These are phyloP conservation scores for Cyclargus thomasi DNA, from an alignment of 1,140 invertebrate species.

Conservation along the genomic window DNA sequence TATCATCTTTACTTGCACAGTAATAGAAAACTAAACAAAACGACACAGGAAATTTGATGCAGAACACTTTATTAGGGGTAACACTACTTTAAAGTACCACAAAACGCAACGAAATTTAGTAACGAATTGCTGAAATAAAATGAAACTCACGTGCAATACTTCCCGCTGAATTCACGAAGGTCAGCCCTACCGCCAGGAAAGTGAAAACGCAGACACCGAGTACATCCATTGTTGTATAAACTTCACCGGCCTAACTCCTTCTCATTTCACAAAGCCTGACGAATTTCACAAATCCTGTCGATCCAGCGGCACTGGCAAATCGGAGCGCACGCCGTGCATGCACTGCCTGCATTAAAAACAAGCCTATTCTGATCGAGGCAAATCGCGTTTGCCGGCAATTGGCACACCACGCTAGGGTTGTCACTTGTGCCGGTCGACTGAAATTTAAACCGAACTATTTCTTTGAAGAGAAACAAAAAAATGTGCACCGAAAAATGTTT, in stretches of 20 bases:
- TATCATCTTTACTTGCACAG: too few species aligned
- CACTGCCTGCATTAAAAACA: slow-evolving; percentile 40
- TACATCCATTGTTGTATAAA: slow-evolving; percentile 12
- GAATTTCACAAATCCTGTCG: slow-evolving; percentile 58
- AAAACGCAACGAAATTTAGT: not conserved
- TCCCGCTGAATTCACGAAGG: not conserved
- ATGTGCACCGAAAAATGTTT: too few species aligned
- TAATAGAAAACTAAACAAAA: too few species aligned
- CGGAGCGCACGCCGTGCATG: slow-evolving; percentile 42
- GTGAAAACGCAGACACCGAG: slow-evolving; percentile 4
- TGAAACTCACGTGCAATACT: not conserved
- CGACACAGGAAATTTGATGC: not conserved
- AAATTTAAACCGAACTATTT: too few species aligned
- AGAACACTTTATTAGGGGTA: not conserved
- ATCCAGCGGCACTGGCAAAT: slow-evolving; percentile 62
- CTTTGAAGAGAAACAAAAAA: too few species aligned
- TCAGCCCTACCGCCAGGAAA: not conserved
- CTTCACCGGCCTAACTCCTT: slow-evolving; percentile 44
- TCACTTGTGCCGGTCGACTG: not conserved
- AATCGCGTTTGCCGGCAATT: slow-evolving; percentile 26
- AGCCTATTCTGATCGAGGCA: slow-evolving; percentile 40
- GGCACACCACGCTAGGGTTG: slow-evolving; percentile 17
- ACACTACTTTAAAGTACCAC: not conserved
- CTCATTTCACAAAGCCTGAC: slow-evolving; percentile 45
- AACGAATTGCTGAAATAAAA: not conserved